Conservation (phyloP, 2,888 invertebrate species). For the Silvanus unidentatus region DNA sequence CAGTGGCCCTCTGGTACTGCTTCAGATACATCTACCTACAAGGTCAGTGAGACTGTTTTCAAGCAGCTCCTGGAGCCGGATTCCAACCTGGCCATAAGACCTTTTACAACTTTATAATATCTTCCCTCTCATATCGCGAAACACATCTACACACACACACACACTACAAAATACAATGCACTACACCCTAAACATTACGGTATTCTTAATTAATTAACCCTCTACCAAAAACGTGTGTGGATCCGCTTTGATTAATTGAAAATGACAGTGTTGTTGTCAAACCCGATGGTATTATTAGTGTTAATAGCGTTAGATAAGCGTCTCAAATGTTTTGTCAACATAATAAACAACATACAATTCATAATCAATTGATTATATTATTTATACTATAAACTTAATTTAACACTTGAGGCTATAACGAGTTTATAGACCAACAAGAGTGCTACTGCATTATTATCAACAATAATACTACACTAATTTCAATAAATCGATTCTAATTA, state of each 20-base stretch:
- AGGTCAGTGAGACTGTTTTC: constrained; percentile 28
- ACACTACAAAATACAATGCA: no score
- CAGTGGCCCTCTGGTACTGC: constrained; percentile 20
- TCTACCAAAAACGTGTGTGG: not conserved
- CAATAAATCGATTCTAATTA: no score
- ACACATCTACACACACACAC: no score
- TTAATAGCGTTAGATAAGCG: not conserved
- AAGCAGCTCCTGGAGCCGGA: constrained; percentile 24
- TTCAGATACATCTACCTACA: constrained; percentile 20
- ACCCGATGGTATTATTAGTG: not conserved
- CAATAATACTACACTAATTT: no score
- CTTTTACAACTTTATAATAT: not conserved
- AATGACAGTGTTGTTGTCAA: not conserved
- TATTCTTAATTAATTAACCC: no score
- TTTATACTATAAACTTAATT: no score
- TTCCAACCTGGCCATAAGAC: constrained; percentile 21
- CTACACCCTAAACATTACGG: no score
- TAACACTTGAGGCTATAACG: no score
- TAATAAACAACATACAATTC: not conserved
- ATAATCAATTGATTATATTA: not conserved
- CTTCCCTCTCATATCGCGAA: no score
- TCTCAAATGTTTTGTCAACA: constrained; percentile 1
- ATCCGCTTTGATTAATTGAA: not conserved
- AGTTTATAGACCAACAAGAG: no score
- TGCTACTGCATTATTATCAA: no score